Conservation (phyloP, 1,140 invertebrate genomes). For the Sipha flava region DNA sequence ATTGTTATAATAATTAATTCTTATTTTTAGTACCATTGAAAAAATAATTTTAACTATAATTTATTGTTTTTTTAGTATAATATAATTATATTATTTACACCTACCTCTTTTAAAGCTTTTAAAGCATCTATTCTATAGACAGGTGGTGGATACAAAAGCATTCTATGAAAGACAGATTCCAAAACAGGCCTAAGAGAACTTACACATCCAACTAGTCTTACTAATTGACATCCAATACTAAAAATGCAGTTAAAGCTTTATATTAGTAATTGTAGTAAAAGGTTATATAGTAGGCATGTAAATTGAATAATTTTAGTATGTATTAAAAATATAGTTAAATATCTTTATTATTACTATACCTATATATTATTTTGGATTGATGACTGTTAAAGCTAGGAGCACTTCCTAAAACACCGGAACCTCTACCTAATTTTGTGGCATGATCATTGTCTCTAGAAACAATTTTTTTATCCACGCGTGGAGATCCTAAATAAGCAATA, state of each 20-base stretch:
- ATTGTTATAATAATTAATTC: no score
- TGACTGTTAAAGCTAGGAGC: constrained; percentile 65
- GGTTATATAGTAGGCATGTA: background rate
- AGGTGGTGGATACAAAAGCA: constrained; percentile 77
- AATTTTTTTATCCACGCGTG: constrained; percentile 63
- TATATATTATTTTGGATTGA: constrained; percentile 77
- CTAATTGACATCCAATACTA: constrained; percentile 79
- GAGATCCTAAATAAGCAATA: constrained; percentile 75
- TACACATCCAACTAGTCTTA: constrained; percentile 74
- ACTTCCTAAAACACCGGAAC: constrained; percentile 60
- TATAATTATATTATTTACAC: background rate
- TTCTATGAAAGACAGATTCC: constrained; percentile 84
- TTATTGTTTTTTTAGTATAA: background rate
- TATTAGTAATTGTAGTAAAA: constrained; percentile 14
- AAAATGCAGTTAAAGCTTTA: constrained; percentile 37
- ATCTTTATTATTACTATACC: constrained; percentile 49
- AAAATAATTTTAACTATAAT: background rate
- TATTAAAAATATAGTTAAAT: background rate
- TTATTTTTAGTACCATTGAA: no score
- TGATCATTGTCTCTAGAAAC: constrained; percentile 53
- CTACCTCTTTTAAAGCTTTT: constrained; percentile 64
- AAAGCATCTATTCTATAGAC: constrained; percentile 75
- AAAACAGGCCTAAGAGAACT: constrained; percentile 75
- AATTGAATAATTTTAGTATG: background rate
- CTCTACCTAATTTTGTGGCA: constrained; percentile 49